These are phyloP conservation scores for Stegodyphus mimosarum DNA, from an alignment of 1,140 invertebrate species.

Conservation along the genomic window DNA sequence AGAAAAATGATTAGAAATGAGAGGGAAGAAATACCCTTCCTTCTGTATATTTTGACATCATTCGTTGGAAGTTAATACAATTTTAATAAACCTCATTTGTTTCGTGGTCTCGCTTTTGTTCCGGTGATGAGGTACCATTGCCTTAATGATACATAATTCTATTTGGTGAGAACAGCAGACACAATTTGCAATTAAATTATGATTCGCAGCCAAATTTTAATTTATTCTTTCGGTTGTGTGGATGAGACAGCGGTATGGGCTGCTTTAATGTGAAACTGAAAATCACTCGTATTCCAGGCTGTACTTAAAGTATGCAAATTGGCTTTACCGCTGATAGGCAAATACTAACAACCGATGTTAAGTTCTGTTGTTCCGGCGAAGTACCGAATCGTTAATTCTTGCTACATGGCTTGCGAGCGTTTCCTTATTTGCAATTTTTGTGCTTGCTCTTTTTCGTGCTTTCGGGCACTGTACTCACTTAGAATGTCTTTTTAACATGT, in stretches of 20 bases:
- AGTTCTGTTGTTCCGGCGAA: too few relatives aligned
- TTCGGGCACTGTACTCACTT: too few relatives aligned
- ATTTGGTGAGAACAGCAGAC: background rate
- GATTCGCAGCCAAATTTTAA: background rate
- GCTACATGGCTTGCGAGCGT: too few relatives aligned
- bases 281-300: background rate
- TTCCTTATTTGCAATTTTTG: too few relatives aligned
- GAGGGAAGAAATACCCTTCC: background rate
- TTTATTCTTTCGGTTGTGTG: background rate
- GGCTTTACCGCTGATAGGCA: background rate
- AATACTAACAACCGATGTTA: too few relatives aligned
- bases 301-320: background rate
- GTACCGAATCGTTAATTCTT: too few relatives aligned
- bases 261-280: background rate
- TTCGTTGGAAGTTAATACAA: background rate
- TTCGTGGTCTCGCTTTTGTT: background rate
- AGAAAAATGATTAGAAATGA: background rate
- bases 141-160: background rate
- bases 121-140: background rate
- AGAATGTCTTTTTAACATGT: too few relatives aligned
- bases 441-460: too few relatives aligned
- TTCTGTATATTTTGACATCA: background rate
- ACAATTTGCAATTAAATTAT: background rate
- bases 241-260: background rate
- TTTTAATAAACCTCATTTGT: slow-evolving; percentile 1